These are phyloP conservation scores for Sebastiscus tertius DNA, from an alignment of 2,797 vertebrate genomes.

Conservation along the genomic window DNA sequence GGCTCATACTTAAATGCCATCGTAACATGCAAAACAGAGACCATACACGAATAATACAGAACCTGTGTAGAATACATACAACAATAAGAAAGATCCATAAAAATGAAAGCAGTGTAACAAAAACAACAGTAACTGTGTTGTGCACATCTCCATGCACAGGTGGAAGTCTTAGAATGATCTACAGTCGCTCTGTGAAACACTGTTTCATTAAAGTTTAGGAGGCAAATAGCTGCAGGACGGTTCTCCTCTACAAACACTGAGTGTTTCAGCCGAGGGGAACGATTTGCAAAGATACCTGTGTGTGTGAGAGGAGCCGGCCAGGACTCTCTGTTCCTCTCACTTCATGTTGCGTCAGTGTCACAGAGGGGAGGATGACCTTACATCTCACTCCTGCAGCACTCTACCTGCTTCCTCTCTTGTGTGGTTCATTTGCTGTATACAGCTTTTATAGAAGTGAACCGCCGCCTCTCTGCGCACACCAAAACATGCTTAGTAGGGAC, in stretches of 20 bases:
- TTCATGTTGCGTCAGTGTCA: not conserved
- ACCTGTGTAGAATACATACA: not conserved
- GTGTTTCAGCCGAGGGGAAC: not conserved
- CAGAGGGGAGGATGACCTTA: not conserved
- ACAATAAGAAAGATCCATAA: not conserved
- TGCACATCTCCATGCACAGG: not conserved
- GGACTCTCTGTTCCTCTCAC: not conserved
- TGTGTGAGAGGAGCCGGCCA: not conserved
- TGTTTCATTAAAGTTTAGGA: not conserved
- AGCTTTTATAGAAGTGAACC: not conserved
- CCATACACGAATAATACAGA: no score
- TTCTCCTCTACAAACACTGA: not conserved
- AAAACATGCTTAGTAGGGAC: not conserved
- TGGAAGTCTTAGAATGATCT: not conserved
- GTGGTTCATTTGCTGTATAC: not conserved
- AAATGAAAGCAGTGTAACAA: not conserved
- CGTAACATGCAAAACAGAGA: no score
- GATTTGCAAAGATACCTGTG: not conserved
- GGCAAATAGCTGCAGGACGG: not conserved
- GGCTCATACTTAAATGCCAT: no score
- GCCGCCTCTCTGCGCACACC: not conserved
- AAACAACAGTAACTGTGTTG: not conserved
- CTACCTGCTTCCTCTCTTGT: conserved; percentile 9
- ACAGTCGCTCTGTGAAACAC: not conserved
- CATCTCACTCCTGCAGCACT: not conserved